A percentile compares a stretch with the other conserved stretches of the same genome.
Evolutionary conservation across 1,140 invertebrate genomes (phyloP).

Genomic region (Penaeus vannamei): DNA sequence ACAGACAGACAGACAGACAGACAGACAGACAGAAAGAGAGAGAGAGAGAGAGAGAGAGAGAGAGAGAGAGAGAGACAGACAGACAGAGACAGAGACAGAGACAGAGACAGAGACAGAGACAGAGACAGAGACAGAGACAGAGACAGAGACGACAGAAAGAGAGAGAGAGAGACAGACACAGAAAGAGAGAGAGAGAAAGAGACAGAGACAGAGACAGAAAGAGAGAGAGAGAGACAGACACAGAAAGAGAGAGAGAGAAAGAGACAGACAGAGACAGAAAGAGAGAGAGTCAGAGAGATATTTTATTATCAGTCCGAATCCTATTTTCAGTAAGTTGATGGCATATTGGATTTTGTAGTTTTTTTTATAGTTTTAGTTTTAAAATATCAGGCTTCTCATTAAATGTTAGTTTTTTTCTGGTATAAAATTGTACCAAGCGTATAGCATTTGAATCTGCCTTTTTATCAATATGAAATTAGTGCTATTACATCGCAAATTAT

Average conservation of each 20-base stretch:
- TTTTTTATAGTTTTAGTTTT: no score
- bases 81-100: neutral
- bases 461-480: no score
- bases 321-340: no score
- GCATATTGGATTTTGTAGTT: no score
- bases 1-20: neutral
- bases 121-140: neutral
- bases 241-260: neutral
- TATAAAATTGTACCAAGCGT: no score
- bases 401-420: no score
- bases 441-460: no score
- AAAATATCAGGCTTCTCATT: no score
- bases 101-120: neutral
- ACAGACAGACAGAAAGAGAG: neutral
- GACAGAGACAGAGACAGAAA: neutral
- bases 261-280: neutral
- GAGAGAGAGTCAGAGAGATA: no score
- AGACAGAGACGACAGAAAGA: neutral
- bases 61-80: neutral
- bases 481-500: no score
- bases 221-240: neutral
- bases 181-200: neutral
- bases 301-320: no score
- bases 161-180: neutral
- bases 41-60: neutral